phyloP scores from a whole-genome alignment of 1,140 invertebrate genomes.

The Phortica variegata region DNA sequence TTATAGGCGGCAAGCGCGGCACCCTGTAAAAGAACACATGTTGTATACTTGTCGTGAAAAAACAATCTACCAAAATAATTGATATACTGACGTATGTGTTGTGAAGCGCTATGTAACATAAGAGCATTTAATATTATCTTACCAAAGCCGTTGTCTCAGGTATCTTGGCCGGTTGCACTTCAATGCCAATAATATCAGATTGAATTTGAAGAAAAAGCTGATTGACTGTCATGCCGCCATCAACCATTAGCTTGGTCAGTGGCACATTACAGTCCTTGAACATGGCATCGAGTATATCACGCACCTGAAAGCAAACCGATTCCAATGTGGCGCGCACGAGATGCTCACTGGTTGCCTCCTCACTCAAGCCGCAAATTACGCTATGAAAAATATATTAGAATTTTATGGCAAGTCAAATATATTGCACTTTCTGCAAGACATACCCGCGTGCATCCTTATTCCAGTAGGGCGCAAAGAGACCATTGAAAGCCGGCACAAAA shows the following conservation, averaged over 20 bases:
- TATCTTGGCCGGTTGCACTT: conserved; percentile 73
- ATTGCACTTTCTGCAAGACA: too few species aligned
- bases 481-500: conserved; percentile 95
- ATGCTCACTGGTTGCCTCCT: conserved; percentile 78
- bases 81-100: too few species aligned
- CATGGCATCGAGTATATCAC: conserved; percentile 85
- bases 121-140: conserved; percentile 2
- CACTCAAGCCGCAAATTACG: conserved; percentile 73
- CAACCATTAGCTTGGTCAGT: conserved; percentile 74
- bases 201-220: conserved; percentile 79
- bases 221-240: conserved; percentile 92
- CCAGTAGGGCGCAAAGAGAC: conserved; percentile 96
- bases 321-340: conserved; percentile 87
- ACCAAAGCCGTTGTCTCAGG: conserved; percentile 79
- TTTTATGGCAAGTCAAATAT: too few species aligned
- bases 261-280: conserved; percentile 79
- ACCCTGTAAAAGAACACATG: too few species aligned
- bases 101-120: too few species aligned
- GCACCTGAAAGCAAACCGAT: conserved; percentile 88
- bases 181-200: conserved; percentile 61
- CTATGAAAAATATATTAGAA: too few species aligned
- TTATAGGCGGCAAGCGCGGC: conserved; percentile 80
- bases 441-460: conserved; percentile 85
- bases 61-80: too few species aligned
- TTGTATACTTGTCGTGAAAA: too few species aligned